Evolutionary conservation across 1,140 invertebrate species (phyloP).

Genomic region (Hyles vespertilio): DNA sequence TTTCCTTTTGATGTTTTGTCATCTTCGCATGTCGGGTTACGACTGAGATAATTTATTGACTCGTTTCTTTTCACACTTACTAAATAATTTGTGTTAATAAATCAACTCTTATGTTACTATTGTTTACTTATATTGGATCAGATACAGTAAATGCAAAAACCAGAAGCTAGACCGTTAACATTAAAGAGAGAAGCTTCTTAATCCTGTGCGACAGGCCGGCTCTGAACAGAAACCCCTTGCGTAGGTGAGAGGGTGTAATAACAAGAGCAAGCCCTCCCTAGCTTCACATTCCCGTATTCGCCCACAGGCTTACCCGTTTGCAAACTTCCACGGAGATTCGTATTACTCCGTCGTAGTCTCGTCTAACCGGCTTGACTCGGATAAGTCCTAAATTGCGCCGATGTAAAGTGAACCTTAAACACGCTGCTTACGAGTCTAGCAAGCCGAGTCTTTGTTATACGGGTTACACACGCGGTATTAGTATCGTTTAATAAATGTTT

Average conservation of each 20-base stretch:
- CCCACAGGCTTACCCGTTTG: constrained; percentile 56
- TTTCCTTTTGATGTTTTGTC: constrained; percentile 31
- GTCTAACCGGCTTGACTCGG: constrained; percentile 52
- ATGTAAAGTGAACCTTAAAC: constrained; percentile 36
- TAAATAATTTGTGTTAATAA: too few relatives aligned
- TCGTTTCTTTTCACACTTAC: too few relatives aligned
- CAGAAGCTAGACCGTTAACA: constrained; percentile 53
- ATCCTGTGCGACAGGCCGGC: constrained; percentile 62
- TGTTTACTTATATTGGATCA: too few relatives aligned
- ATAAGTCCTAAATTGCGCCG: constrained; percentile 33
- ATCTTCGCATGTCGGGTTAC: constrained; percentile 10
- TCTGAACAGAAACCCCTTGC: constrained; percentile 60
- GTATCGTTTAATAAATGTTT: constrained; percentile 16
- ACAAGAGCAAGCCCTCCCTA: constrained; percentile 49
- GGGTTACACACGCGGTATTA: constrained; percentile 8
- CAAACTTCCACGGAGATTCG: constrained; percentile 59
- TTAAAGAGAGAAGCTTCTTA: constrained; percentile 61
- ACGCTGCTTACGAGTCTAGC: constrained; percentile 20
- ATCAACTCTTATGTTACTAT: too few relatives aligned
- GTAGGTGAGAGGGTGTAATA: constrained; percentile 71
- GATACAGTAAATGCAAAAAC: constrained; percentile 13
- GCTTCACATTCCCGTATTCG: constrained; percentile 34
- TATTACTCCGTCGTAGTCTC: constrained; percentile 52
- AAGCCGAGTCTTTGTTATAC: constrained; percentile 21
- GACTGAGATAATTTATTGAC: background rate